Base-by-base conservation (phyloP, 2,888 invertebrate species). In the Dione vanillae region DNA sequence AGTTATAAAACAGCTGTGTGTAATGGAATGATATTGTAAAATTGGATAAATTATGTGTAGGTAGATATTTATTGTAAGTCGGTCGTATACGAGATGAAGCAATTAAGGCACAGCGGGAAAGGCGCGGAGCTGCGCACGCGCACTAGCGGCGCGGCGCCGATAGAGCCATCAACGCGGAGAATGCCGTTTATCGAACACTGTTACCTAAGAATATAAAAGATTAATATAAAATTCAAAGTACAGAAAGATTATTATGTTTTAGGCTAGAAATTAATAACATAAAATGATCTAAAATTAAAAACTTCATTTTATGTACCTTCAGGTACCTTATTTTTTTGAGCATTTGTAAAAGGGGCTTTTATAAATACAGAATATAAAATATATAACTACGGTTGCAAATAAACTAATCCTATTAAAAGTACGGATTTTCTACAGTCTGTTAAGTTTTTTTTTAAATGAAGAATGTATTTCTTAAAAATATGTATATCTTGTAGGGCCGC, bases 81-180 rank as follows among this genome's bases (percentile, higher is more conserved):
- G 84, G 86, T 80, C 83, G 87, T 87, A 90, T 89, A 85, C 87
- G 86, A 92, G 91, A 92, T 92, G 92, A 92, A 92, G 93, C 89
- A 92, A 93, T 93, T 93, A 93, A 91, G 91, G 86, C 88, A 75
- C 88, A 86, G 88, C 85, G 85, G 87, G 86, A 75, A 77, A 74
- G 74, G 77, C 68, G 77, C 76, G 85, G 82, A 82, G 81, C 82
- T 76, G 87, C 85, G 89, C 90, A 87, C 90, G 89, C 90, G 89
- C 86, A 86, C 77, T 75, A 72, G 71, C 75, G 78, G 84, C 79
- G 69, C 75, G 78, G 84, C 80, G 89, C 85, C 89, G 87, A 92
- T 92, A 91, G 89, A 92, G 92, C 91, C 92, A 92, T 93, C 93
- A 92, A 87, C 89, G 82, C 80, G 77, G 62, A 69, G 68, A 69